Conservation (phyloP, 2,888 invertebrate species). For the Drosophila falleni region DNA sequence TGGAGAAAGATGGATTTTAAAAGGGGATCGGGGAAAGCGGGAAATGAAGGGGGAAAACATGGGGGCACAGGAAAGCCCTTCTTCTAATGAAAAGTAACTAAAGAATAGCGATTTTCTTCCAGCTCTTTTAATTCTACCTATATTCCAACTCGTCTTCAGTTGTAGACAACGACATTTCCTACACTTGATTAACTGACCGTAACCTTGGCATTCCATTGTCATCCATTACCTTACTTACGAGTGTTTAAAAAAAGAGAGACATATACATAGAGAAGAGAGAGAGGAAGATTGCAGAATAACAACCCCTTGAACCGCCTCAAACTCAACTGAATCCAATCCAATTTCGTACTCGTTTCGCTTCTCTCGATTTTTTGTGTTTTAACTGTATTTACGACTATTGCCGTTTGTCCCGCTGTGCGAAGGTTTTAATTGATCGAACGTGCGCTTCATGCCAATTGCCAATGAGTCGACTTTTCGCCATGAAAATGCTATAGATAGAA, state of each 20-base stretch:
- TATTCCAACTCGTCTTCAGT: background rate
- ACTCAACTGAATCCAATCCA: constrained; percentile 43
- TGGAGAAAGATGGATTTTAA: no score
- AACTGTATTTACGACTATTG: constrained; percentile 1
- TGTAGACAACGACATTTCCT: constrained; percentile 20
- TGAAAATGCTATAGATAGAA: constrained; percentile 36
- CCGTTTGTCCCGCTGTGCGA: constrained; percentile 59
- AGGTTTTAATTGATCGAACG: constrained; percentile 80
- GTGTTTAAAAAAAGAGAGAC: background rate
- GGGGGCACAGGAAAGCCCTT: no score
- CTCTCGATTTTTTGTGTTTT: constrained; percentile 17
- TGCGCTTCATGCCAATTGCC: constrained; percentile 71
- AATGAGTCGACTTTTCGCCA: constrained; percentile 55
- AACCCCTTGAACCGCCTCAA: constrained; percentile 49
- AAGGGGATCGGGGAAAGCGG: no score
- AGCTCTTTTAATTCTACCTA: background rate
- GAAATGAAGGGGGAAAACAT: no score
- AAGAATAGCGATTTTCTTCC: background rate
- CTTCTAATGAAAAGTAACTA: background rate
- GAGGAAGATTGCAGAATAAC: background rate
- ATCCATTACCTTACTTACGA: constrained; percentile 25
- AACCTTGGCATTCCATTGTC: constrained; percentile 47
- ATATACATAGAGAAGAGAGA: background rate
- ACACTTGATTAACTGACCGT: constrained; percentile 31
- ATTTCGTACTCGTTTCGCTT: constrained; percentile 50